Evolutionary conservation across 1,140 invertebrate genomes (phyloP), one percentile per base, ranked within the genome.

Genomic region (Scaptomyza montana): DNA sequence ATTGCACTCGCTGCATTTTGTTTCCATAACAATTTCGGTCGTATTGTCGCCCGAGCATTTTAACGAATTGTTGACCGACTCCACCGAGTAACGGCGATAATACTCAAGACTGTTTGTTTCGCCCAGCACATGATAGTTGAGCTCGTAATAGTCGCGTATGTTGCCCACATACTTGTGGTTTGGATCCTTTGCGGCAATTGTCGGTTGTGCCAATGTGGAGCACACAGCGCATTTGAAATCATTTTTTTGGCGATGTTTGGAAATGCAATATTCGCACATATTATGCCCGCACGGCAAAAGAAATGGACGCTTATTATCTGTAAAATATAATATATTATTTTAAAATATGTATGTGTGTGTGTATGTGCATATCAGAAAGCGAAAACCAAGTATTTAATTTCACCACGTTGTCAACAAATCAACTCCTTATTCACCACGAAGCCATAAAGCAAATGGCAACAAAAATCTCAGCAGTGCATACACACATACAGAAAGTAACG

Each of bases 71-170:
- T 78, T 80, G 1, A 69, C 45, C 10, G 73, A 54, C 2, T 57
- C 53, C 33, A n/a, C n/a, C 16, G 59, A 49, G 8, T 71, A 61
- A 6, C 65, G 65, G 3, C 45, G 55, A 49, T 67, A 71, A 16
- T 56, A 72, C 0, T 30, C 41, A 6, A 78, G 16, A 10, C 74
- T 61, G 19, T 59, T 54, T 1, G 62, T 9, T 47, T 75, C 62
- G 9, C 90, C 90, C 50, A 91, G 16, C 21, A 89, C 60, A 59
- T 79, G 77, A 30, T 90, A 91, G 57, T 86, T 82, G 5, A 90
- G 66, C 39, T 90, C 80, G 13, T 80, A 90, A 13, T 54, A 74
- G 30, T 89, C 78, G 5, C 76, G 61, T 13, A 77, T 49, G 39
- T 68, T 57, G 10, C 65, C 77, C 0, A 25, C 25, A 5, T 6